phyloP scores from a whole-genome alignment of 2,113 vertebrate genomes.

The Lamprologus tigripictilis region DNA sequence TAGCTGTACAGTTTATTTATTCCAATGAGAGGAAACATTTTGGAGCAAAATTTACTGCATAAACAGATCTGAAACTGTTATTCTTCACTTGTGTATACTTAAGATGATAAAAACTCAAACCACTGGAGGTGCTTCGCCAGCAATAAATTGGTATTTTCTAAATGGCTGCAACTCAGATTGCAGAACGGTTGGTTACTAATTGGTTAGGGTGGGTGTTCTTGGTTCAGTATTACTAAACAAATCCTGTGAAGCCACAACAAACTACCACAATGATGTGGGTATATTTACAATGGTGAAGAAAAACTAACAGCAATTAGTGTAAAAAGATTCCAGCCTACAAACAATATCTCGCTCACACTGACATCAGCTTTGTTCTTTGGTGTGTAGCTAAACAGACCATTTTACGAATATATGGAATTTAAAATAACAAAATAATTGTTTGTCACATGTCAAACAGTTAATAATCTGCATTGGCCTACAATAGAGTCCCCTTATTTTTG shows the following conservation, averaged over 20 bases:
- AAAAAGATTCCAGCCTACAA: background rate
- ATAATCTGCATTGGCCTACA: background rate
- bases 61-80: background rate
- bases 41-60: background rate
- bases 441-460: background rate
- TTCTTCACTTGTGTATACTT: background rate
- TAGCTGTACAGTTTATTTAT: background rate
- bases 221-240: background rate
- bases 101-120: background rate
- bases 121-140: background rate
- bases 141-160: background rate
- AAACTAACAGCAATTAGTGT: background rate
- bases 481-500: background rate
- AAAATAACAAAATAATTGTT: background rate
- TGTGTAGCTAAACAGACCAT: background rate
- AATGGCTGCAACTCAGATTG: background rate
- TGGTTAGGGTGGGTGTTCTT: background rate
- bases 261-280: background rate
- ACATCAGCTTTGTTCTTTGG: background rate
- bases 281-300: background rate
- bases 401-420: background rate
- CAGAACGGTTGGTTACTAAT: background rate
- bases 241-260: background rate
- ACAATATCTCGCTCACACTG: background rate
- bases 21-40: background rate